Percentiles rank a stretch among this genome's conserved stretches.
Evolutionary conservation across 2,888 invertebrate genomes (phyloP).

Genomic region (Lasius fuliginosus): DNA sequence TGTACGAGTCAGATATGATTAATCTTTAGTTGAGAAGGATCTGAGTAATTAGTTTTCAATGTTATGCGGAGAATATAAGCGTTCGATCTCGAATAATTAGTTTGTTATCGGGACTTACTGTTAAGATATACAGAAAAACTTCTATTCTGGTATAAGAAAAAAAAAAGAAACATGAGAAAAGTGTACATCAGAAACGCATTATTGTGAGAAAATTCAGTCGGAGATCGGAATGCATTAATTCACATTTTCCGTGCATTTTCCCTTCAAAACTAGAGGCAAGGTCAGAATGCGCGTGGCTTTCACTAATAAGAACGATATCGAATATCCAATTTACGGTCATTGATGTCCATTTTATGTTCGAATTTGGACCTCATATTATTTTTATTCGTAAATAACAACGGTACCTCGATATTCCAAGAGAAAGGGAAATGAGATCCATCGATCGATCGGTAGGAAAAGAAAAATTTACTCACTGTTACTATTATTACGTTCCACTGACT

Average conservation of each 20-base stretch:
- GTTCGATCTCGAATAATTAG: background rate
- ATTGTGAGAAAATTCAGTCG: background rate
- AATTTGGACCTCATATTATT: constrained; percentile 38
- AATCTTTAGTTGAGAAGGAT: background rate
- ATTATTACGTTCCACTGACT: constrained; percentile 8
- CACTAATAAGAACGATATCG: constrained; percentile 36
- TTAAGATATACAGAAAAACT: background rate
- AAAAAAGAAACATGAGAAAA: background rate
- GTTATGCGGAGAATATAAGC: background rate
- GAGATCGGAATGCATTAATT: background rate
- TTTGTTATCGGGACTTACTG: background rate
- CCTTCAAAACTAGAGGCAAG: background rate
- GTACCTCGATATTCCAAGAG: constrained; percentile 7
- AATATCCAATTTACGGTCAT: constrained; percentile 52
- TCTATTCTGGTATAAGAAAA: background rate
- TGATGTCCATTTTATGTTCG: constrained; percentile 10
- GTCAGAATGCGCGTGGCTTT: constrained; percentile 5
- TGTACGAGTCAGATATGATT: background rate
- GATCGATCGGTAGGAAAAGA: background rate
- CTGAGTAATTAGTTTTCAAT: background rate
- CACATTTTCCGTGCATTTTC: background rate
- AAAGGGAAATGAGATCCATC: background rate
- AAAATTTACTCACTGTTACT: background rate
- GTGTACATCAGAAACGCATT: background rate
- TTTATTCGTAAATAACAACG: constrained; percentile 30